A percentile compares a stretch with the other conserved stretches of the same genome.
These are phyloP conservation scores for Callyntrura guangdongensis DNA, from an alignment of 2,888 invertebrate genomes.

Conservation along the genomic window DNA sequence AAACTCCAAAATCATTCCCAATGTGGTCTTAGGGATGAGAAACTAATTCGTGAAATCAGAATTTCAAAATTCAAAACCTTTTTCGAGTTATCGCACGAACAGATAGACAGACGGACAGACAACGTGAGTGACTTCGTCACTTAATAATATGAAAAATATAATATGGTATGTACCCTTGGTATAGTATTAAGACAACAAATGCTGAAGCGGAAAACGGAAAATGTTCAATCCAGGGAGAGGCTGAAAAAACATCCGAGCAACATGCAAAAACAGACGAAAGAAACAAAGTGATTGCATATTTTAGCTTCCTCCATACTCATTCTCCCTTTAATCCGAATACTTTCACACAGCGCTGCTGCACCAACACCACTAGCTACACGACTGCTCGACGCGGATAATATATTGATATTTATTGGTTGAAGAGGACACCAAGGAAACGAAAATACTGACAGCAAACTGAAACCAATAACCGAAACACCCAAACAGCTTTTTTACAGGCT, in stretches of 20 bases:
- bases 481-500: background rate
- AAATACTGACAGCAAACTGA: background rate
- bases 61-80: too few relatives aligned
- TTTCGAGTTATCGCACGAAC: too few relatives aligned
- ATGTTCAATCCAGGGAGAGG: too few relatives aligned
- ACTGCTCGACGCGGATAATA: background rate
- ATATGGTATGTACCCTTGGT: background rate
- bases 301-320: background rate
- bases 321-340: background rate
- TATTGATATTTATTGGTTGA: constrained; percentile 43
- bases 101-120: too few relatives aligned
- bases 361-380: background rate
- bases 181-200: too few relatives aligned
- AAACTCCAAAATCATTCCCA: too few relatives aligned
- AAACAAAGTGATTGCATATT: background rate
- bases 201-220: too few relatives aligned
- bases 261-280: too few relatives aligned
- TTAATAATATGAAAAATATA: background rate
- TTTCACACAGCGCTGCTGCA: background rate
- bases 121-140: too few relatives aligned
- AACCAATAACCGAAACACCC: background rate
- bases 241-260: too few relatives aligned
- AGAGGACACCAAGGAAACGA: constrained; percentile 16
- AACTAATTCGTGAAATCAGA: too few relatives aligned
- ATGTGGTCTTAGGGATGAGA: too few relatives aligned